Evolutionary conservation across 2,113 vertebrate genomes (phyloP).

Genomic region (Eulemur rufifrons): DNA sequence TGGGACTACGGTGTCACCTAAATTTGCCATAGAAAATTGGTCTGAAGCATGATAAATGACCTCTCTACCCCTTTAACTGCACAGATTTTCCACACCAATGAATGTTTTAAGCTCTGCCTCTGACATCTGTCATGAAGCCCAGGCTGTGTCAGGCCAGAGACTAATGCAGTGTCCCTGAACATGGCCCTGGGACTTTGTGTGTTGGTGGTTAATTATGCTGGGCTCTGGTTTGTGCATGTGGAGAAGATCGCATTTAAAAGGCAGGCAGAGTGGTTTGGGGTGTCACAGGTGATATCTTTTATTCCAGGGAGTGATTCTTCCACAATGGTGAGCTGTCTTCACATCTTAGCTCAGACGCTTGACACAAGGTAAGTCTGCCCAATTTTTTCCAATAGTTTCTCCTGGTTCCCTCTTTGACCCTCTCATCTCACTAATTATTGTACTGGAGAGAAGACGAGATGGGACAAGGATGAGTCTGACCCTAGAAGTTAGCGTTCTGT

Average conservation of each 20-base stretch:
- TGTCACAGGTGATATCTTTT: constrained; percentile 50
- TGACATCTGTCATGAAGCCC: constrained; percentile 42
- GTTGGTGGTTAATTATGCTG: neutral
- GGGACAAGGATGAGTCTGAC: neutral
- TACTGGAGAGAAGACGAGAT: neutral
- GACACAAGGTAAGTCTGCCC: constrained; percentile 92
- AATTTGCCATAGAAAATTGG: constrained; percentile 54
- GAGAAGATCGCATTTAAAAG: constrained; percentile 17
- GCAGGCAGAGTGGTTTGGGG: neutral
- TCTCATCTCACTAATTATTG: neutral
- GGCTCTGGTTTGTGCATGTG: neutral
- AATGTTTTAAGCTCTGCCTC: constrained; percentile 52
- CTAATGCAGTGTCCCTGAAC: neutral
- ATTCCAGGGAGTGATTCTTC: constrained; percentile 93
- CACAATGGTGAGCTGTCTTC: constrained; percentile 98
- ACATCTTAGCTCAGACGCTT: constrained; percentile 97
- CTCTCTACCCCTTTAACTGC: constrained; percentile 32
- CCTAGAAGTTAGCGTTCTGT: neutral
- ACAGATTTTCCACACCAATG: constrained; percentile 68
- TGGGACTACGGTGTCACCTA: constrained; percentile 49
- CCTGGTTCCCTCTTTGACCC: neutral
- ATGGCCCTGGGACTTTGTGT: neutral
- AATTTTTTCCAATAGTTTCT: neutral
- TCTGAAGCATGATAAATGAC: constrained; percentile 59
- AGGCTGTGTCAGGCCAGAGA: constrained; percentile 19